Evolutionary conservation across 2,888 invertebrate genomes (phyloP).

Genomic region (Leptodirus hochenwartii): DNA sequence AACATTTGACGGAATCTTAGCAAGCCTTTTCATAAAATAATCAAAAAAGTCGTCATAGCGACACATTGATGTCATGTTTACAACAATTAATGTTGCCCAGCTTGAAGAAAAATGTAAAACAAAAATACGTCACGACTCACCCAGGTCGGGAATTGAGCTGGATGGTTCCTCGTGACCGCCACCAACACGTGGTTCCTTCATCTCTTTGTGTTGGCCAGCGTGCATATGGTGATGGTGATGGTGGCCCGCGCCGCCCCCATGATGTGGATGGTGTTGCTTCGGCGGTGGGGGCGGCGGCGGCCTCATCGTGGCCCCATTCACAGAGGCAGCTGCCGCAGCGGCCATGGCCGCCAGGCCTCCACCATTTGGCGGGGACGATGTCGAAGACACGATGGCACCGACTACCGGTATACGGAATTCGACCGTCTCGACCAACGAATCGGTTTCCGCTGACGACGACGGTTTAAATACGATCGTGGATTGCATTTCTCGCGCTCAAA

Average conservation of each 20-base stretch:
- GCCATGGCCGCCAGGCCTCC: slow-evolving; percentile 4
- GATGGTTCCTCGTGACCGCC: slow-evolving; percentile 65
- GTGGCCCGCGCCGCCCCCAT: neutral
- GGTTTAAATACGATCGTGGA: slow-evolving; percentile 30
- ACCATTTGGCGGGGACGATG: slow-evolving; percentile 23
- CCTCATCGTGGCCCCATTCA: slow-evolving; percentile 37
- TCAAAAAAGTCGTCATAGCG: too few species aligned
- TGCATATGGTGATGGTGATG: slow-evolving; percentile 6
- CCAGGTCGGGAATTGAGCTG: slow-evolving; percentile 76
- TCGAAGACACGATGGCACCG: slow-evolving; percentile 23
- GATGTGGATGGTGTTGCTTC: slow-evolving; percentile 11
- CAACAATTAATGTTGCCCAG: too few species aligned
- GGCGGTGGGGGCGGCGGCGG: slow-evolving; percentile 33
- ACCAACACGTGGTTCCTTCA: too few species aligned
- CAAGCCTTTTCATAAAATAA: too few species aligned
- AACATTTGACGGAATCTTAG: too few species aligned
- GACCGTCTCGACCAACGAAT: slow-evolving; percentile 16
- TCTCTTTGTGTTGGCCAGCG: slow-evolving; percentile 12
- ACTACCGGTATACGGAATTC: slow-evolving; percentile 23
- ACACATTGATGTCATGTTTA: too few species aligned
- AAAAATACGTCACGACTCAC: slow-evolving; percentile 34
- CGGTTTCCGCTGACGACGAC: too few species aligned
- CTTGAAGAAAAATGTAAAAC: neutral
- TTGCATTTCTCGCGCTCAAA: slow-evolving; percentile 30
- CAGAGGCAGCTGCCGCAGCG: slow-evolving; percentile 7